These are phyloP conservation scores for Nomada flava DNA, from an alignment of 2,888 invertebrate genomes.

Conservation along the genomic window DNA sequence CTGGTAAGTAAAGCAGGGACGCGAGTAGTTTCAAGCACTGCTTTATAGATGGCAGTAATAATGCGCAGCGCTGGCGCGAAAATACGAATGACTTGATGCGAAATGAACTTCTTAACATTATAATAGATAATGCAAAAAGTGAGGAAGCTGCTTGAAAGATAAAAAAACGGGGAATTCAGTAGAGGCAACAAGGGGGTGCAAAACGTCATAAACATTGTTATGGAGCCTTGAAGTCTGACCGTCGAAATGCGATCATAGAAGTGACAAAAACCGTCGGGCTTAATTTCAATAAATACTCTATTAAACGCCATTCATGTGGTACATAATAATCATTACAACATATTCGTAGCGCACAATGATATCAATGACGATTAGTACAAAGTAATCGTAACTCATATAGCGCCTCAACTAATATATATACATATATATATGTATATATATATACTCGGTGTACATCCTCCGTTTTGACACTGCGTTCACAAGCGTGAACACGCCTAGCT, in stretches of 20 bases:
- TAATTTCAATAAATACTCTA: slow-evolving; percentile 78
- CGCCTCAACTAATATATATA: slow-evolving; percentile 54
- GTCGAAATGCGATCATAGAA: neutral
- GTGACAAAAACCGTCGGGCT: neutral
- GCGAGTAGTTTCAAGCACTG: too few relatives aligned
- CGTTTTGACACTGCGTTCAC: neutral
- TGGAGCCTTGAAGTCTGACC: neutral
- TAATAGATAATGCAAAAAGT: too few relatives aligned
- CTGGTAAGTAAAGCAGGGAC: too few relatives aligned
- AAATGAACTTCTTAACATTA: too few relatives aligned
- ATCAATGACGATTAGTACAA: slow-evolving; percentile 68
- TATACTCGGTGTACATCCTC: slow-evolving; percentile 19
- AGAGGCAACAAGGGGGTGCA: too few relatives aligned
- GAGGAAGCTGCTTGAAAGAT: too few relatives aligned
- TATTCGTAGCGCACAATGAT: slow-evolving; percentile 70
- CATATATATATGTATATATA: neutral
- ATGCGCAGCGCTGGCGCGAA: too few relatives aligned
- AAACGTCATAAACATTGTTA: too few relatives aligned
- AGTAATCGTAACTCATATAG: slow-evolving; percentile 64
- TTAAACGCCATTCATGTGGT: slow-evolving; percentile 74
- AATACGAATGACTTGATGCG: too few relatives aligned
- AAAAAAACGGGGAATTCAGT: too few relatives aligned
- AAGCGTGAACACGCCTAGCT: neutral
- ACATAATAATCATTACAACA: slow-evolving; percentile 76
- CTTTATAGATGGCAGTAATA: too few relatives aligned